These are phyloP conservation scores for Jacana jacana DNA, from an alignment of 2,113 vertebrate species.

Conservation along the genomic window DNA sequence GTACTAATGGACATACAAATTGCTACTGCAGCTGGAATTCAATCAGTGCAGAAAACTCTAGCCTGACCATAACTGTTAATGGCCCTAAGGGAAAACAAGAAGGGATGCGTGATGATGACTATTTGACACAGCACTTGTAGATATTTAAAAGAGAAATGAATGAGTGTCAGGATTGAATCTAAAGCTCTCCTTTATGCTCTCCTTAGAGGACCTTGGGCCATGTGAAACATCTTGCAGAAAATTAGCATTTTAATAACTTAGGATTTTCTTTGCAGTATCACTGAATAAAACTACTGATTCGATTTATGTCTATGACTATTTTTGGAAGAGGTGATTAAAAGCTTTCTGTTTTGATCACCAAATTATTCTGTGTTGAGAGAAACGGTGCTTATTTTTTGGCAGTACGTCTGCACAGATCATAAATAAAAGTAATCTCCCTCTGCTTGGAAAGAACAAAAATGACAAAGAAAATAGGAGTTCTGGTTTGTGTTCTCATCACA, in stretches of 20 bases:
- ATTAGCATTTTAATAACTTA: neutral
- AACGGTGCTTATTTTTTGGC: neutral
- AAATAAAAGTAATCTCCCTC: neutral
- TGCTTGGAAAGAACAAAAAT: neutral
- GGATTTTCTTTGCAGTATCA: neutral
- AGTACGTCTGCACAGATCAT: neutral
- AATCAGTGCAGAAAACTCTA: neutral
- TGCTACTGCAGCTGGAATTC: conserved; percentile 7
- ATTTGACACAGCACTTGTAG: neutral
- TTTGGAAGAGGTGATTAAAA: neutral
- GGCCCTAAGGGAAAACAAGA: conserved; percentile 11
- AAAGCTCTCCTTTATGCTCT: neutral
- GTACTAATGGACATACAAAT: neutral
- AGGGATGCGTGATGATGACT: neutral
- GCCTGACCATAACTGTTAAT: neutral
- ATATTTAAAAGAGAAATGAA: conserved; percentile 12
- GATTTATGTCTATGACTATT: neutral
- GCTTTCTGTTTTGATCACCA: neutral
- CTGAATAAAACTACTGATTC: neutral
- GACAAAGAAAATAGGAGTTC: neutral
- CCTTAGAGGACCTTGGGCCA: conserved; percentile 3
- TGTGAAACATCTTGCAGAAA: conserved; percentile 6
- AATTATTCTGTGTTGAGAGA: neutral
- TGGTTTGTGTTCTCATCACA: neutral
- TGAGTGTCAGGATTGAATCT: neutral